Percentiles rank a stretch among this genome's conserved stretches.
Evolutionary conservation across 2,113 vertebrate genomes (phyloP).

Genomic region (Panurus biarmicus): DNA sequence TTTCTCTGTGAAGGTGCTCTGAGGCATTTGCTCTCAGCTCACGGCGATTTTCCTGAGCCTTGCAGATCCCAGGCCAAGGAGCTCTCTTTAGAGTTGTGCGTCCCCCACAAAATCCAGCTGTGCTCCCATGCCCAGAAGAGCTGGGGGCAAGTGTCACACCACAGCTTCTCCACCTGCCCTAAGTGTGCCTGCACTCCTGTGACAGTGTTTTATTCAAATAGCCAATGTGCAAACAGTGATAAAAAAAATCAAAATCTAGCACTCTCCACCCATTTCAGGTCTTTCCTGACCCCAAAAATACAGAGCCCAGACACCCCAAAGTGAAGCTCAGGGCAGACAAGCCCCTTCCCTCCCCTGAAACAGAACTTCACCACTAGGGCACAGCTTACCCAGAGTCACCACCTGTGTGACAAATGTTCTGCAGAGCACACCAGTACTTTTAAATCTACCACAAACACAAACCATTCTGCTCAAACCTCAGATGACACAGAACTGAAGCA

Average conservation of each 20-base stretch:
- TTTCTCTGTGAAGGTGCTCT: neutral
- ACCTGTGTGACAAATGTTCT: neutral
- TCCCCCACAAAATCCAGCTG: neutral
- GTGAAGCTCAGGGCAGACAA: neutral
- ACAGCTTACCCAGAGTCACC: neutral
- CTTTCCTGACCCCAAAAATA: neutral
- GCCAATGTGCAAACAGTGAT: neutral
- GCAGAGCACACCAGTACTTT: neutral
- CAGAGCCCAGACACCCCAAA: neutral
- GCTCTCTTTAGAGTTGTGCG: neutral
- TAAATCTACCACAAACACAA: neutral
- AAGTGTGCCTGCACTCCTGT: neutral
- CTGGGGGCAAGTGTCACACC: neutral
- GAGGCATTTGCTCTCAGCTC: neutral
- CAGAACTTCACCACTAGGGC: neutral
- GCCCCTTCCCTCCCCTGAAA: fast-evolving
- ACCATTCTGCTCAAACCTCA: neutral
- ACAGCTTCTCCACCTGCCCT: neutral
- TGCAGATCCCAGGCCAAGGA: neutral
- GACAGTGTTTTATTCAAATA: neutral
- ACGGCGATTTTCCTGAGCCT: fast-evolving
- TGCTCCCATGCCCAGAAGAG: neutral
- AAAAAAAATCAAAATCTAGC: neutral
- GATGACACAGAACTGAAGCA: neutral
- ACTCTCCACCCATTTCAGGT: neutral